Evolutionary conservation across 2,113 vertebrate genomes (phyloP).

Genomic region (Plecotus auritus): DNA sequence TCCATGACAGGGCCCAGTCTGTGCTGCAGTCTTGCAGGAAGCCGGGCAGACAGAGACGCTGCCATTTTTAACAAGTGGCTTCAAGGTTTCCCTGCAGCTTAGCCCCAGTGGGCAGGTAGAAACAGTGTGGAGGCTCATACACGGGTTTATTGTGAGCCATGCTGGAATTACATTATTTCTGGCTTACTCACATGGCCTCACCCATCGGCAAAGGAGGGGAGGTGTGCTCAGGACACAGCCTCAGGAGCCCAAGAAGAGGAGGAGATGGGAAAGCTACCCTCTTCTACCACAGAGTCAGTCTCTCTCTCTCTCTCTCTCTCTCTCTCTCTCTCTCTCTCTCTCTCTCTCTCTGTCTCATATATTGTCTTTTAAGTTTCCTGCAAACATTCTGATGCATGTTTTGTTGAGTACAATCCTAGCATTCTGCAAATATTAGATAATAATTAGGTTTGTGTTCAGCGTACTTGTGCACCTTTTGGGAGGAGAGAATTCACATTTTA

Average conservation of each 20-base stretch:
- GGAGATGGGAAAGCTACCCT: neutral
- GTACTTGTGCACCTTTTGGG: neutral
- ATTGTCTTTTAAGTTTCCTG: neutral
- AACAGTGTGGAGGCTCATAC: neutral
- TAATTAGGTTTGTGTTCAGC: neutral
- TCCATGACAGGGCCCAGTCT: neutral
- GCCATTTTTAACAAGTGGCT: neutral
- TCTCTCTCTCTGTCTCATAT: neutral
- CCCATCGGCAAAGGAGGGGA: neutral
- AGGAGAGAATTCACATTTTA: neutral
- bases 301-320: neutral
- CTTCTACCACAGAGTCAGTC: neutral
- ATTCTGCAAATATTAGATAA: neutral
- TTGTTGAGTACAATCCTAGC: neutral
- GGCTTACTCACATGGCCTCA: neutral
- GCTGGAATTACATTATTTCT: neutral
- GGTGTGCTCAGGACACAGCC: neutral
- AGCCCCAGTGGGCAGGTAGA: neutral
- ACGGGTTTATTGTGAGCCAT: neutral
- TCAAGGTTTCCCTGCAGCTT: neutral
- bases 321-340: no score
- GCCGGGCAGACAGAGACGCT: neutral
- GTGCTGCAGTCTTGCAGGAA: neutral
- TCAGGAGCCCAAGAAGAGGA: neutral
- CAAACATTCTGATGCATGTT: neutral